Evolutionary conservation across 37 sponge, comb jelly and placozoan species (phyloP), one percentile per base, ranked within the genome.

Genomic region (Crambe crambe): DNA sequence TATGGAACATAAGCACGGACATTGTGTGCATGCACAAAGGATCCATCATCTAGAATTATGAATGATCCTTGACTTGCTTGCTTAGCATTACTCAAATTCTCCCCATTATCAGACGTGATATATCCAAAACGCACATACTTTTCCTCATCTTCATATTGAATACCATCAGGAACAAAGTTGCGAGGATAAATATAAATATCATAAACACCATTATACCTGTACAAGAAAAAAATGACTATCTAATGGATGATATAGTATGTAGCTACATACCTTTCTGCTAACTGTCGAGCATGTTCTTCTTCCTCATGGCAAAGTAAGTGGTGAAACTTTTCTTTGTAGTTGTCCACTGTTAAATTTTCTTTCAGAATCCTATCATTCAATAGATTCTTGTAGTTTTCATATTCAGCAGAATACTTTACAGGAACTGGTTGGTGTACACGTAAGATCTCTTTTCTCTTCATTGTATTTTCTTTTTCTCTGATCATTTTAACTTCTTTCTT

Each of bases 251-350:
- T n/a, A n/a, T n/a, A n/a, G n/a, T n/a, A n/a, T n/a, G n/a, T n/a
- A n/a, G n/a, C n/a, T n/a, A n/a, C n/a, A 23, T 72, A 90, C 87
- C 74, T 77, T 18, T 78, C 36, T 35, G 57, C 59, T 10, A 91
- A 68, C 12, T 83, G 63, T 22, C 63, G 40, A 2, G 66, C 72
- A 39, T 87, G 88, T 51, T 87, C 88, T 43, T 76, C 43, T 51
- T 91, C 92, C 37, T 91, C 92, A 83, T 88, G 83, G 76, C 85
- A 87, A 10, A 91, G 56, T n/a, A 91, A 67, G 37, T 85, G 85
- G 57, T 92, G 93, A 47, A 92, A 87, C 37, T 73, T 88, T 34
- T 81, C 74, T 44, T 63, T 80, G 65, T 91, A 91, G 57, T 75
- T 91, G 2, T 68, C 70, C 42, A 17, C 0, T 37, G 81, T 83